Evolutionary conservation across 1,140 invertebrate genomes (phyloP).

Genomic region (Homalodisca vitripennis): DNA sequence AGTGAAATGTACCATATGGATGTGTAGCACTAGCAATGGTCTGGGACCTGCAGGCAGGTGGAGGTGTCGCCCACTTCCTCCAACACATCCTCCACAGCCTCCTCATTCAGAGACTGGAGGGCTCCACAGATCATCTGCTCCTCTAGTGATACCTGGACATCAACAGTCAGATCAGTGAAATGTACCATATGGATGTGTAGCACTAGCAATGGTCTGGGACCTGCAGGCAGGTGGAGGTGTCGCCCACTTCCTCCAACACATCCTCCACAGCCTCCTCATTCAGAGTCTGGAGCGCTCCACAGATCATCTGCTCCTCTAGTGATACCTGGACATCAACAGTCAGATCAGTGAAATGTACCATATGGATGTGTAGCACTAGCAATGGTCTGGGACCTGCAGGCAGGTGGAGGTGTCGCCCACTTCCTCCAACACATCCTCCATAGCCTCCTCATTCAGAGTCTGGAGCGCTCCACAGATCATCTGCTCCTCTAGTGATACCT

Average conservation of each 20-base stretch:
- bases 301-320: slow-evolving; percentile 91
- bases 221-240: too few species aligned
- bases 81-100: slow-evolving; percentile 84
- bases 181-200: too few species aligned
- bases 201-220: too few species aligned
- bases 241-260: slow-evolving; percentile 63
- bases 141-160: slow-evolving; percentile 79
- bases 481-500: slow-evolving; percentile 91
- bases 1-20: too few species aligned
- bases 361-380: too few species aligned
- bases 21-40: too few species aligned
- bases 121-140: slow-evolving; percentile 93
- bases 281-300: slow-evolving; percentile 84
- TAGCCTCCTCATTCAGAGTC: slow-evolving; percentile 88
- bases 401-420: too few species aligned
- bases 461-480: slow-evolving; percentile 91
- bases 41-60: too few species aligned
- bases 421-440: slow-evolving; percentile 77
- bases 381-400: too few species aligned
- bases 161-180: slow-evolving; percentile 36
- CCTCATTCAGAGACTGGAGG: slow-evolving; percentile 87
- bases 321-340: slow-evolving; percentile 65
- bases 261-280: slow-evolving; percentile 92
- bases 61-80: slow-evolving; percentile 53
- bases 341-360: background rate